Conservation (phyloP, 2,888 invertebrate species). For the Drosophila paranaensis region DNA sequence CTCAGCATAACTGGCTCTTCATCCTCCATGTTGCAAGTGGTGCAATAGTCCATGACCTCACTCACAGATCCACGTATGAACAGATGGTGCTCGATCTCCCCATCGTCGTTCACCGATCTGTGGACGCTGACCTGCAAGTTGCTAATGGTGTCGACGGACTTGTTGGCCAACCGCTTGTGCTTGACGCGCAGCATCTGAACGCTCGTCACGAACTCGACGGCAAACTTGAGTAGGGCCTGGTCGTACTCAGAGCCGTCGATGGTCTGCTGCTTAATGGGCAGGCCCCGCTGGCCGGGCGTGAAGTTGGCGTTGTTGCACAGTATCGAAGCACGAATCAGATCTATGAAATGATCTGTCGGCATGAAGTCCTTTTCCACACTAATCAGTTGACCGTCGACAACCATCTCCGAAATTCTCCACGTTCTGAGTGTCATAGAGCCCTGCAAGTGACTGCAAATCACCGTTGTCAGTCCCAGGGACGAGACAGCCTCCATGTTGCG, state of each 20-base stretch:
- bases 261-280: slow-evolving; percentile 36
- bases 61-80: slow-evolving; percentile 41
- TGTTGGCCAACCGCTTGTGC: slow-evolving; percentile 30
- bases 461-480: slow-evolving; percentile 58
- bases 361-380: fast-evolving
- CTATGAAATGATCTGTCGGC: neutral
- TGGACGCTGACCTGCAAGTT: slow-evolving; percentile 54
- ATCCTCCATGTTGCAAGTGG: slow-evolving; percentile 9
- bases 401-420: slow-evolving; percentile 55
- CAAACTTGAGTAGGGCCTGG: slow-evolving; percentile 42
- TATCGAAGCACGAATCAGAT: slow-evolving; percentile 40
- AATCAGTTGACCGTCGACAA: slow-evolving; percentile 29
- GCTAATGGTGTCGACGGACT: slow-evolving; percentile 20
- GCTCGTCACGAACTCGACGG: slow-evolving; percentile 10
- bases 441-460: slow-evolving; percentile 40
- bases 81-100: slow-evolving; percentile 26
- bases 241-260: slow-evolving; percentile 47
- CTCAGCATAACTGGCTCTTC: neutral
- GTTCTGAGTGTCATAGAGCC: slow-evolving; percentile 42
- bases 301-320: slow-evolving; percentile 56
- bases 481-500: slow-evolving; percentile 51
- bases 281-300: slow-evolving; percentile 35
- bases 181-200: slow-evolving; percentile 38
- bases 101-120: neutral
- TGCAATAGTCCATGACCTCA: slow-evolving; percentile 34